A percentile compares a stretch with the other conserved stretches of the same genome.
Conservation (phyloP, 1,140 invertebrate genomes). For the Papilio glaucus region DNA sequence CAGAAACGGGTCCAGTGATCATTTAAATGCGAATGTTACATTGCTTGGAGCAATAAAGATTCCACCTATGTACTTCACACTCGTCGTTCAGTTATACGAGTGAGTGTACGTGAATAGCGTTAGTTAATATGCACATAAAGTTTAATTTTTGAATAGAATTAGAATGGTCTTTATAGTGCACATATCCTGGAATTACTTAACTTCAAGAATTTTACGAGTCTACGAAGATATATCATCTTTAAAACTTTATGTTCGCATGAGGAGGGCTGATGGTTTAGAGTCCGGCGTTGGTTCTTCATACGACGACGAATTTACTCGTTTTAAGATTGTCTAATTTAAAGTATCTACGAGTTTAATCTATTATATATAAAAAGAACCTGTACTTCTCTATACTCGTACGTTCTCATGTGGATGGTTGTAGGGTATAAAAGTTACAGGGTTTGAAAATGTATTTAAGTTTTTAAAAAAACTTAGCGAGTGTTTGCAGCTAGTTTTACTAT, state of each 20-base stretch:
- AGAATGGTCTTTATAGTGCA: constrained; percentile 14
- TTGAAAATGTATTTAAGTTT: too few relatives aligned
- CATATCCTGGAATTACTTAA: background rate
- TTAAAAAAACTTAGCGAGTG: too few relatives aligned
- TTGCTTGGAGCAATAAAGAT: constrained; percentile 45
- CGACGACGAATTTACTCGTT: background rate
- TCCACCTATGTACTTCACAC: constrained; percentile 20
- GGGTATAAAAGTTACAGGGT: too few relatives aligned
- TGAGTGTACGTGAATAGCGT: constrained; percentile 13
- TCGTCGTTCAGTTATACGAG: constrained; percentile 23
- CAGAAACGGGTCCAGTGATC: constrained; percentile 12
- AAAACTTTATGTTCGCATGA: background rate
- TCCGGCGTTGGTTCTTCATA: background rate
- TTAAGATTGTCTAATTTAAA: too few relatives aligned
- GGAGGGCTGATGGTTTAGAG: background rate
- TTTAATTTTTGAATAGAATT: constrained; percentile 14
- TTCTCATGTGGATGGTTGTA: too few relatives aligned
- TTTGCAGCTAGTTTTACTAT: too few relatives aligned
- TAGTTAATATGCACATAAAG: constrained; percentile 1
- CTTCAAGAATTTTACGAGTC: background rate
- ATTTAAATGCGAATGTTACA: constrained; percentile 39
- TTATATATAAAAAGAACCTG: too few relatives aligned
- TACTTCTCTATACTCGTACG: too few relatives aligned
- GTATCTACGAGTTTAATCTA: too few relatives aligned
- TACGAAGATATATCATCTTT: background rate